Percentiles rank a stretch among this genome's conserved stretches.
Evolutionary conservation across 2,888 invertebrate genomes (phyloP).

Genomic region (Volucella inflata): DNA sequence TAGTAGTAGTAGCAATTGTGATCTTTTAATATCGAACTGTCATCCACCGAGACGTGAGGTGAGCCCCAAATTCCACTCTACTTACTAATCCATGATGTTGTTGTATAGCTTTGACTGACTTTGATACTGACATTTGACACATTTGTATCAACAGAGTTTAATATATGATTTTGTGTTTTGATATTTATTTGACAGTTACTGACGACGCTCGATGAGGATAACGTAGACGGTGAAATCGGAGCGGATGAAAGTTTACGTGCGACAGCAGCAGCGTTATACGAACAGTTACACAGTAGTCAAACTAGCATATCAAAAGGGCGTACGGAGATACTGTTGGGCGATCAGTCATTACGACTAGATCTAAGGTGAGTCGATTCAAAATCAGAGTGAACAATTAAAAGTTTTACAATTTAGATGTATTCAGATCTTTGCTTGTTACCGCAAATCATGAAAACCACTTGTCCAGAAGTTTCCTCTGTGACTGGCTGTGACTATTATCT

Average conservation of each 20-base stretch:
- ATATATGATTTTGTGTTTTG: background rate
- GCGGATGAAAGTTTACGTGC: constrained; percentile 76
- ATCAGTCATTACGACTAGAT: constrained; percentile 82
- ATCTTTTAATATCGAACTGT: constrained; percentile 83
- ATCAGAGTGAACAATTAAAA: background rate
- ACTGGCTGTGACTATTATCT: too few species aligned
- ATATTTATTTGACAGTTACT: constrained; percentile 80
- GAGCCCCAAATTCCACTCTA: constrained; percentile 61
- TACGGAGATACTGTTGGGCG: constrained; percentile 83
- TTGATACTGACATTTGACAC: too few species aligned
- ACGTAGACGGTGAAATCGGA: constrained; percentile 79
- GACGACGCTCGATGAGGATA: constrained; percentile 81
- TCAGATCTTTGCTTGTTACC: too few species aligned
- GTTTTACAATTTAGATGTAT: too few species aligned
- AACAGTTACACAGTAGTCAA: constrained; percentile 81
- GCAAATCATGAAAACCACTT: too few species aligned
- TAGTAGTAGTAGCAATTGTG: constrained; percentile 82
- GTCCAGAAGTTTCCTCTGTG: too few species aligned
- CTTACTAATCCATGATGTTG: background rate
- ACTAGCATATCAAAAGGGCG: constrained; percentile 84
- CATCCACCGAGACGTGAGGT: constrained; percentile 84
- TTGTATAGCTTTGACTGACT: too few species aligned
- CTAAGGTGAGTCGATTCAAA: constrained; percentile 79
- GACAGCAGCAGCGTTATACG: constrained; percentile 77
- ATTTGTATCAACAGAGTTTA: background rate